Evolutionary conservation across 2,888 invertebrate genomes (phyloP), one percentile per base, ranked within the genome.

Genomic region (Napeogenes sylphis): DNA sequence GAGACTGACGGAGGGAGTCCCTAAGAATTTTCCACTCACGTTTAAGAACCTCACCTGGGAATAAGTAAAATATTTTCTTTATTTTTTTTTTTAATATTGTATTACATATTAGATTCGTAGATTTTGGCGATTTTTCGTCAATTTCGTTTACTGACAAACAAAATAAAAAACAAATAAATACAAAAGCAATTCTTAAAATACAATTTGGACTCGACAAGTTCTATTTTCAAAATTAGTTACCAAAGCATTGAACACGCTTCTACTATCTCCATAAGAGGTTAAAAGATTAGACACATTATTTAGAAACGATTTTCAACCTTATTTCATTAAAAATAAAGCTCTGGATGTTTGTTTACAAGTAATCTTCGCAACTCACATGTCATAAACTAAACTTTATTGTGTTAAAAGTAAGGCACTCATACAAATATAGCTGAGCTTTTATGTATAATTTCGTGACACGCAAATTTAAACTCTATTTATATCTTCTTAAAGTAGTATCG

Each of bases 21-120:
- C 90, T 82, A 55, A 90, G 77, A 72, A 87, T 90, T 79, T 90
- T 90, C 90, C 90, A 90, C 67, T 90, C 90, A 1, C 89, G 79
- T 69, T 90, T 90, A 35, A 90, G 71, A 38, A 83, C 79, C 63
- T 89, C 90, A 38, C 84, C 90, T 90, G 74, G 0, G 47, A 51
- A 63, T 32, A 13, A 55, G 51, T 42, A 4, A 13, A 6, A 54
- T 10, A 2, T 54, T 38, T 45, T 58, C 21, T n/a, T 59, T 4
- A 35, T n/a, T 4, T 13, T 14, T 13, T 46, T 46, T 4, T 4
- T n/a, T 13, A 12, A 5, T n/a, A 13, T 45, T 45, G 3, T 14
- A 5, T 46, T n/a, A 46, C 21, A 46, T 46, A 46, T 46, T 4
- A 14, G 2, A 5, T 46, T 12, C 6, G n/a, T 46, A 46, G 5